A percentile compares a stretch with the other conserved stretches of the same genome.
phyloP scores from a whole-genome alignment of 1,140 invertebrate species.

The Megathymus violae region DNA sequence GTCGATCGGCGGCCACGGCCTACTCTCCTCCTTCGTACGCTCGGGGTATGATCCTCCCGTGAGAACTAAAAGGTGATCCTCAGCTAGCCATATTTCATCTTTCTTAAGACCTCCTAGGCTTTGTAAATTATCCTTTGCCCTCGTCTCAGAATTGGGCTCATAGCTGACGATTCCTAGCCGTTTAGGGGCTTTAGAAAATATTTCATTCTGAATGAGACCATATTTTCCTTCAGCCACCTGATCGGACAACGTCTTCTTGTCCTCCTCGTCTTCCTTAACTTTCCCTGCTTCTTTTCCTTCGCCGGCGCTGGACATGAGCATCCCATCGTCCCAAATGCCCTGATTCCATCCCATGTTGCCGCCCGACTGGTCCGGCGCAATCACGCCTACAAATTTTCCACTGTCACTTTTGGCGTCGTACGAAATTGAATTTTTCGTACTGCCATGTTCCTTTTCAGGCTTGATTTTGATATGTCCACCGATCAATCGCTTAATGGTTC shows the following conservation, averaged over 20 bases:
- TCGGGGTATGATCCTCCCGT: slow-evolving; percentile 89
- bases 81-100: slow-evolving; percentile 95
- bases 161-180: slow-evolving; percentile 93
- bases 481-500: slow-evolving; percentile 85
- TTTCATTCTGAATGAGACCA: slow-evolving; percentile 93
- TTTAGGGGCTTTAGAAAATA: slow-evolving; percentile 87
- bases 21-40: slow-evolving; percentile 72
- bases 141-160: slow-evolving; percentile 89
- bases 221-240: slow-evolving; percentile 95
- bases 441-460: slow-evolving; percentile 67
- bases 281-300: slow-evolving; percentile 84
- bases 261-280: slow-evolving; percentile 86
- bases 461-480: slow-evolving; percentile 85
- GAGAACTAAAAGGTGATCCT: slow-evolving; percentile 93
- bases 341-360: slow-evolving; percentile 82
- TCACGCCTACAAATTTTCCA: slow-evolving; percentile 76
- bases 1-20: slow-evolving; percentile 91
- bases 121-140: slow-evolving; percentile 89
- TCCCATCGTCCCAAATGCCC: slow-evolving; percentile 86
- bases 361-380: slow-evolving; percentile 76
- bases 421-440: slow-evolving; percentile 73
- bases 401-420: slow-evolving; percentile 64
- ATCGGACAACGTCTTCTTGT: slow-evolving; percentile 92
- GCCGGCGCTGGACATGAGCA: slow-evolving; percentile 87
- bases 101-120: slow-evolving; percentile 92